Base-by-base conservation (phyloP, 2,888 invertebrate species). In the Xestia ashworthii region DNA sequence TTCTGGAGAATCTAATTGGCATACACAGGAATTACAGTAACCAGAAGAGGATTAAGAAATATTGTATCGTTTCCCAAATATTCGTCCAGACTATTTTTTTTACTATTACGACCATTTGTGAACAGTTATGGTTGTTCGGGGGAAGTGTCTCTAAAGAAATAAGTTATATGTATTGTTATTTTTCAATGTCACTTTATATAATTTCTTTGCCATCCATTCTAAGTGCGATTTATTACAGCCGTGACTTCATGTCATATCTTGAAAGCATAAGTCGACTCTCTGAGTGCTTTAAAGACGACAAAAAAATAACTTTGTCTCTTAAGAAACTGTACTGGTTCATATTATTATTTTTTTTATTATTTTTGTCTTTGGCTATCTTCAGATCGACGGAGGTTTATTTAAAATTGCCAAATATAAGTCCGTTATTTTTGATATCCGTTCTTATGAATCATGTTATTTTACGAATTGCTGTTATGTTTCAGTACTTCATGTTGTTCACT, bases 161-260 rank as follows among this genome's bases (percentile, higher is more conserved):
- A 16, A 48, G 12, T 32, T 22, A 58, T 2, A 32, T 50, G 1
- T 44, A 14, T 16, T 16, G 41, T 5, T 48, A 48, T 76, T 76
- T 22, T 60, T 41, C 58, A 22, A 1, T 11, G 0, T 19, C 78
- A 16, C 5, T 32, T 12, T 76, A 58, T 50, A 22, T 22, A 0
- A 50, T 22, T 14, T 66, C 41, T 48, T 38, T 65, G 0, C 0
- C 19, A 9, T 55, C 32, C 3, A 25, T 66, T 3, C 9, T 41
- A 3, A 48, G 8, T 4, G 22, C 38, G 0, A 25, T 76, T 12
- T 76, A 19, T 58, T 50, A 76, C 16, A 76, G 66, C 32, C 14
- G 41, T 0, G 58, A 38, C 22, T 76, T 76, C 41, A 76, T 32
- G 38, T 76, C 58, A 9, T 76, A 16, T n/a, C 5, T 48, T 16